Evolutionary conservation across 1,140 invertebrate species (phyloP), one percentile per base, ranked within the genome.

Genomic region (Bradynema listronoti): DNA sequence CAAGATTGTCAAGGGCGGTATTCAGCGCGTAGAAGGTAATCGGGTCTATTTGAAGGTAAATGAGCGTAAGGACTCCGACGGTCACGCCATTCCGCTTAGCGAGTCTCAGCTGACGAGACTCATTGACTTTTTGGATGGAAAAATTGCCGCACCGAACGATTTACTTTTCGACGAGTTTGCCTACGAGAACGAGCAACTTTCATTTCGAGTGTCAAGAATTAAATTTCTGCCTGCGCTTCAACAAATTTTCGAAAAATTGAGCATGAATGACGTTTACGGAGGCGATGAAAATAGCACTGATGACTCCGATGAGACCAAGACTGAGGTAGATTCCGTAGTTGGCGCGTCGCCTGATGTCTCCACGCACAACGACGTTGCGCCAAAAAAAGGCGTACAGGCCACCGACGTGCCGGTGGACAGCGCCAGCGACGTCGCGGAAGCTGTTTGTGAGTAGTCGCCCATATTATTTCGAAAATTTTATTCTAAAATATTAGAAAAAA

Each of bases 1-100:
- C 62, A 77, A 78, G 51, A 77, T 77, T 36, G 74, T 77, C 1
- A 77, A 77, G 50, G 74, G 74, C 32, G 61, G 69, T 9, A 56
- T 71, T 25, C 65, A 72, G 27, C 60, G 75, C 24, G 73, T 77
- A 19, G 76, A 73, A 55, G 75, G 76, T 1, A 77, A 77, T 54
- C 66, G 74, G 14, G 75, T 77, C 22, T 77, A 77, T 46, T 19
- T 77, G 24, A 68, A 66, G 27, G 63, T 75, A 9, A 46, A 24
- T 3, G 64, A 70, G 41, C 65, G 70, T 22, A 60, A 73, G 22
- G 27, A 73, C 24, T 72, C 70, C 22, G 69, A 70, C n/a, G 45
- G n/a, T n/a, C n/a, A n/a, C n/a, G n/a, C n/a, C n/a, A n/a, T n/a
- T n/a, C n/a, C n/a, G n/a, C n/a, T n/a, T n/a, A n/a, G n/a, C n/a